phyloP scores from a whole-genome alignment of 2,113 vertebrate genomes.

The Gymnobelideus leadbeateri region DNA sequence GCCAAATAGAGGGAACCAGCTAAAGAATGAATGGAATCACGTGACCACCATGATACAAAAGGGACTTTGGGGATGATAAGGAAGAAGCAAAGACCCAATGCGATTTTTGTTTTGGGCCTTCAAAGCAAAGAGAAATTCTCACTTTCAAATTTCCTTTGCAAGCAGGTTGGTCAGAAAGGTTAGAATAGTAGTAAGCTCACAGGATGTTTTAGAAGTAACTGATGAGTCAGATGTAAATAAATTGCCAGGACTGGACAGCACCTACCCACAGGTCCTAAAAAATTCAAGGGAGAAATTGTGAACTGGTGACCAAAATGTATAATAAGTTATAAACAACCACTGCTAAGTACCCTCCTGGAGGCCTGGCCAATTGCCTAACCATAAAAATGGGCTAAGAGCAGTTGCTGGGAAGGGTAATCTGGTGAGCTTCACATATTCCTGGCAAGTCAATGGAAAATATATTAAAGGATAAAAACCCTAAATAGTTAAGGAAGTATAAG shows the following conservation, averaged over 20 bases:
- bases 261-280: background rate
- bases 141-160: constrained; percentile 27
- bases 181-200: background rate
- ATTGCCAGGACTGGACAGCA: background rate
- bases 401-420: background rate
- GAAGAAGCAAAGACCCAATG: background rate
- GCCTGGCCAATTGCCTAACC: background rate
- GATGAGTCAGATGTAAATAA: background rate
- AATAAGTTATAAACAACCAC: background rate
- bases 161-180: background rate
- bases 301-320: background rate
- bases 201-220: constrained; percentile 9
- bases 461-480: background rate
- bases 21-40: background rate
- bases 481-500: background rate
- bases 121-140: background rate
- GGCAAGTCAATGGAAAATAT: background rate
- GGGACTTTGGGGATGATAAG: background rate
- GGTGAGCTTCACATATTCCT: background rate
- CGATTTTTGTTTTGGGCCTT: background rate
- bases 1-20: background rate
- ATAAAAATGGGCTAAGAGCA: background rate
- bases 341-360: background rate
- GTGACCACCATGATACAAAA: background rate
- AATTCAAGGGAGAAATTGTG: background rate